phyloP scores from a whole-genome alignment of 2,113 vertebrate genomes.

The Marcusenius ussheri region DNA sequence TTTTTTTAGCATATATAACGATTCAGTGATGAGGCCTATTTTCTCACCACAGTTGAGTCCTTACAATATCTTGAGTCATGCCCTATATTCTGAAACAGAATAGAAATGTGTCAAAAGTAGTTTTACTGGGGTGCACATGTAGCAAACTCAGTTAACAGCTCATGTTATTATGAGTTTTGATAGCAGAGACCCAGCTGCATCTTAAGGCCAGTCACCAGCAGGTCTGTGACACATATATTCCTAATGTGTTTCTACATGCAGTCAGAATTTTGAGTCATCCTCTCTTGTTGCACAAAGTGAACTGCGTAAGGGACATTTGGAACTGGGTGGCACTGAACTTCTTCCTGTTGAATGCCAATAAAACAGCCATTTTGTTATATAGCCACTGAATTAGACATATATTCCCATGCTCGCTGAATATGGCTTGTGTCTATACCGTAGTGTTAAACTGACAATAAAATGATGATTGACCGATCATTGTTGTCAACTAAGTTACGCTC shows the following conservation, averaged over 20 bases:
- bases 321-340: not conserved
- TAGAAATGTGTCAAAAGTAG: not conserved
- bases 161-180: not conserved
- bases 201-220: not conserved
- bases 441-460: not conserved
- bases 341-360: not conserved
- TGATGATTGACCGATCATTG: not conserved
- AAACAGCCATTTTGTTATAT: not conserved
- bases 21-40: not conserved
- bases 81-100: slow-evolving; percentile 21
- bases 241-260: not conserved
- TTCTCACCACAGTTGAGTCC: not conserved
- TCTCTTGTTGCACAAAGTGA: not conserved
- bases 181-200: not conserved
- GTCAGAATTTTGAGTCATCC: not conserved
- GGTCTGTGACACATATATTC: not conserved
- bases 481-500: not conserved
- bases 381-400: not conserved
- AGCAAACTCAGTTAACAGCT: not conserved
- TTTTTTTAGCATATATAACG: not conserved
- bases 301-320: not conserved
- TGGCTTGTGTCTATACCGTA: not conserved
- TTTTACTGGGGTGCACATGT: not conserved
- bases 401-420: not conserved
- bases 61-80: slow-evolving; percentile 41